Evolutionary conservation across 1,140 invertebrate genomes (phyloP).

Genomic region (Aporrectodea caliginosa): DNA sequence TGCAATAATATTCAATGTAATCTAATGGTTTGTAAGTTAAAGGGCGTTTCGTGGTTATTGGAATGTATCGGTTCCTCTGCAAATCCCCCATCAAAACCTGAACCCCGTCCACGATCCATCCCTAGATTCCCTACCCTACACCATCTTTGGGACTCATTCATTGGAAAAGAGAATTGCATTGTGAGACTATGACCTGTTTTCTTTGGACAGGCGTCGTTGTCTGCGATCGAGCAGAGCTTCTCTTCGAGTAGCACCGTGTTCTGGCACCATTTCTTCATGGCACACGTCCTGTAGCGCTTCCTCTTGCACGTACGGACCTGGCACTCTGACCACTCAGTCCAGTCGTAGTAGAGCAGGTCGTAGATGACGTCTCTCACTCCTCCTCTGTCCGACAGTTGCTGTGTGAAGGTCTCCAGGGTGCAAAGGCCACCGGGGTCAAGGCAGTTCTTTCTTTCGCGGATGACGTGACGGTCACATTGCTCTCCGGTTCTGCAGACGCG

Average conservation of each 20-base stretch:
- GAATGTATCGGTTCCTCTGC: too few species aligned
- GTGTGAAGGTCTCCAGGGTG: neutral
- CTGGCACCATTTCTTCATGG: slow-evolving; percentile 68
- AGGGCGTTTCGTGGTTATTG: too few species aligned
- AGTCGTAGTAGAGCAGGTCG: slow-evolving; percentile 26
- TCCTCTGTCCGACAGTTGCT: neutral
- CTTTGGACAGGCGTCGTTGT: neutral
- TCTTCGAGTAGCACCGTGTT: slow-evolving; percentile 71
- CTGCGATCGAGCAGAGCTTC: slow-evolving; percentile 65
- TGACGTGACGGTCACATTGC: neutral
- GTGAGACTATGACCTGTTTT: neutral
- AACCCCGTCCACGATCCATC: too few species aligned
- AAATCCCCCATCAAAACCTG: too few species aligned
- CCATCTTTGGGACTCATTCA: too few species aligned
- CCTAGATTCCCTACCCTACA: too few species aligned
- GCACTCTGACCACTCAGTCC: slow-evolving; percentile 30
- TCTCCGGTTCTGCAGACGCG: neutral
- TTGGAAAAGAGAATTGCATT: neutral
- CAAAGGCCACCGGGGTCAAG: neutral
- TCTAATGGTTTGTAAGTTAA: too few species aligned
- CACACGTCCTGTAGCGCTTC: slow-evolving; percentile 66
- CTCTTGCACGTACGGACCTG: slow-evolving; percentile 15
- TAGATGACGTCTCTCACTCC: neutral
- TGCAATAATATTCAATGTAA: too few species aligned
- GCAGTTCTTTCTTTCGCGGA: neutral